A percentile compares a stretch with the other conserved stretches of the same genome.
These are phyloP conservation scores for Plusia festucae DNA, from an alignment of 2,888 invertebrate species.

Conservation along the genomic window DNA sequence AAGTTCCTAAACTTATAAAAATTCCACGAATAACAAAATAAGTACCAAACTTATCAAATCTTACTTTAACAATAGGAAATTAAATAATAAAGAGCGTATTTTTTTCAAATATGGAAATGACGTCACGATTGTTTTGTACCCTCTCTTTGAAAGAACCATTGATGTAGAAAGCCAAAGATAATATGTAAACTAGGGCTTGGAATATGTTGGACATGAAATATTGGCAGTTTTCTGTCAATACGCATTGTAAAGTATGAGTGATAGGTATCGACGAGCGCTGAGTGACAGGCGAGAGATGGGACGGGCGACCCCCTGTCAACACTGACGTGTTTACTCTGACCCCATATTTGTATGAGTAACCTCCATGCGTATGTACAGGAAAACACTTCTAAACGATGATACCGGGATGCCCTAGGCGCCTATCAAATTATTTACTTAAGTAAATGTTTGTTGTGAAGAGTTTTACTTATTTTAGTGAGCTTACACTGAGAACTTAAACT, in stretches of 20 bases:
- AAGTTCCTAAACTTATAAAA: neutral
- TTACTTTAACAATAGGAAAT: neutral
- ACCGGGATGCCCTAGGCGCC: neutral
- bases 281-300: constrained; percentile 42
- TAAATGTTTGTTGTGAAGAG: constrained; percentile 4
- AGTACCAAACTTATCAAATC: neutral
- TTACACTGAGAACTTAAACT: too few species aligned
- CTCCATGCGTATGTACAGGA: neutral
- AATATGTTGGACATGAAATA: constrained; percentile 61
- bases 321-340: constrained; percentile 42
- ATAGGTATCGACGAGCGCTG: constrained; percentile 42
- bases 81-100: neutral
- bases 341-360: constrained; percentile 36
- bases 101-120: constrained; percentile 13
- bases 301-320: constrained; percentile 34
- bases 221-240: constrained; percentile 56
- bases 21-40: neutral
- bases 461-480: neutral
- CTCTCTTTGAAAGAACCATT: constrained; percentile 45
- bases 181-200: constrained; percentile 47
- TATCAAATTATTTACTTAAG: constrained; percentile 3
- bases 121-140: constrained; percentile 17
- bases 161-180: constrained; percentile 46
- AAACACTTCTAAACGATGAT: neutral
- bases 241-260: constrained; percentile 56